Evolutionary conservation across 2,797 vertebrate genomes (phyloP).

Genomic region (Miichthys miiuy): DNA sequence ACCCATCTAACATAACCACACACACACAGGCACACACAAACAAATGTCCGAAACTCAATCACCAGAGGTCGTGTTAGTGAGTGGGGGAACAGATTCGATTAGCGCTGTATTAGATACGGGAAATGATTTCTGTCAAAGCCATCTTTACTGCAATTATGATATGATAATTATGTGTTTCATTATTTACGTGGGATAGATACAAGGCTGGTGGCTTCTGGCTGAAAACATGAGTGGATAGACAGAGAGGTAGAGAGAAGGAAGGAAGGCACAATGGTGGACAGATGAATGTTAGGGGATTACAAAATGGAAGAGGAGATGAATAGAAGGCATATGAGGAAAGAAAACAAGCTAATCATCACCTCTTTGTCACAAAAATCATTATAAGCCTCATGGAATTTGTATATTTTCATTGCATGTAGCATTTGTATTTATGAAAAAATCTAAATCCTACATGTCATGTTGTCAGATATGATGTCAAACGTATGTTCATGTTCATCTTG

Average conservation of each 20-base stretch:
- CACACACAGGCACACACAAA: conserved; percentile 79
- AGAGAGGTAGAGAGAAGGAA: conserved; percentile 82
- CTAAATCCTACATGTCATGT: not conserved
- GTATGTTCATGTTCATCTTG: not conserved
- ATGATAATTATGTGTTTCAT: conserved; percentile 99
- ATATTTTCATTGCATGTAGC: not conserved
- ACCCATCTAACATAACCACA: conserved; percentile 33
- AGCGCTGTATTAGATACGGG: conserved; percentile 99
- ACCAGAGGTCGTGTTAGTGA: conserved; percentile 98
- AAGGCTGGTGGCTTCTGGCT: conserved; percentile 86
- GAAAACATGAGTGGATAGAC: conserved; percentile 81
- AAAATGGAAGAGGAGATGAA: conserved; percentile 25
- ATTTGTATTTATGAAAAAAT: conserved; percentile 1
- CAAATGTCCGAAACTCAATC: conserved; percentile 98
- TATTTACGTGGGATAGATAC: conserved; percentile 98
- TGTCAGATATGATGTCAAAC: not conserved
- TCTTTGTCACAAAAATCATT: not conserved
- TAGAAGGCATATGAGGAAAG: conserved; percentile 4
- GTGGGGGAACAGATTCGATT: conserved; percentile 99
- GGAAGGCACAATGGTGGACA: conserved; percentile 75
- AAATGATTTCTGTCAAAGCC: conserved; percentile 99
- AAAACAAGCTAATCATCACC: not conserved
- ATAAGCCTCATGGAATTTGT: not conserved
- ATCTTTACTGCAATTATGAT: conserved; percentile 99
- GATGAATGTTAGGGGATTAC: conserved; percentile 44